Percentiles rank a stretch among this genome's conserved stretches.
Evolutionary conservation across 2,113 vertebrate genomes (phyloP).

Genomic region (Petrocephalus microphthalmus): DNA sequence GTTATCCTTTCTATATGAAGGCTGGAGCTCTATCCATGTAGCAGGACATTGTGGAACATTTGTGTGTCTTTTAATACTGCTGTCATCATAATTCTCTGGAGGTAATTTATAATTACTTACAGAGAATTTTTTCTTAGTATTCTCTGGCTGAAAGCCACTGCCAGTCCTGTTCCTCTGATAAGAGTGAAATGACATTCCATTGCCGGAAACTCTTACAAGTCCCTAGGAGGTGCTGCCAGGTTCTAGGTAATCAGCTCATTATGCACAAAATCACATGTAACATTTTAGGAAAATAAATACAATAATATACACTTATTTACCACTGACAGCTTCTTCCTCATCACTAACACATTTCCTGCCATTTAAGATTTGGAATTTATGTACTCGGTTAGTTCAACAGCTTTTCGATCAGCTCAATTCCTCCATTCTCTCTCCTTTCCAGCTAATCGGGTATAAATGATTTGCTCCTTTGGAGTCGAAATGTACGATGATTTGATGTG

Average conservation of each 20-base stretch:
- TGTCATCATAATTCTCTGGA: not conserved
- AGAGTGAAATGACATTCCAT: not conserved
- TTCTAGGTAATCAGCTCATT: not conserved
- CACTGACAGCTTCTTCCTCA: slow-evolving; percentile 90
- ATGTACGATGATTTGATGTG: not conserved
- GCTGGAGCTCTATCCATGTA: not conserved
- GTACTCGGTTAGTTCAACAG: slow-evolving; percentile 9
- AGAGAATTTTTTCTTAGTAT: not conserved
- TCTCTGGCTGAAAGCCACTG: not conserved
- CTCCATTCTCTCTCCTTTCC: not conserved
- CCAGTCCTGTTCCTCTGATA: not conserved
- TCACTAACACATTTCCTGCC: slow-evolving; percentile 49
- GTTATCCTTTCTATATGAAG: not conserved
- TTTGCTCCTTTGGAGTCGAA: not conserved
- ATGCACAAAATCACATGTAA: not conserved
- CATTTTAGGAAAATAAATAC: not conserved
- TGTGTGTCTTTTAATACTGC: not conserved
- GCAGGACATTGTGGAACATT: not conserved
- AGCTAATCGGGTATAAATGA: slow-evolving; percentile 16
- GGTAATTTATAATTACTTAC: not conserved
- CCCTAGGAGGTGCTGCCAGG: not conserved
- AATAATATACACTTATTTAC: slow-evolving; percentile 32
- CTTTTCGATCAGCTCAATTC: slow-evolving; percentile 6
- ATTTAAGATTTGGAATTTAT: slow-evolving; percentile 32
- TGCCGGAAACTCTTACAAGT: not conserved